Evolutionary conservation across 1,140 invertebrate genomes (phyloP), one percentile per base, ranked within the genome.

Genomic region (Aphis gossypii): DNA sequence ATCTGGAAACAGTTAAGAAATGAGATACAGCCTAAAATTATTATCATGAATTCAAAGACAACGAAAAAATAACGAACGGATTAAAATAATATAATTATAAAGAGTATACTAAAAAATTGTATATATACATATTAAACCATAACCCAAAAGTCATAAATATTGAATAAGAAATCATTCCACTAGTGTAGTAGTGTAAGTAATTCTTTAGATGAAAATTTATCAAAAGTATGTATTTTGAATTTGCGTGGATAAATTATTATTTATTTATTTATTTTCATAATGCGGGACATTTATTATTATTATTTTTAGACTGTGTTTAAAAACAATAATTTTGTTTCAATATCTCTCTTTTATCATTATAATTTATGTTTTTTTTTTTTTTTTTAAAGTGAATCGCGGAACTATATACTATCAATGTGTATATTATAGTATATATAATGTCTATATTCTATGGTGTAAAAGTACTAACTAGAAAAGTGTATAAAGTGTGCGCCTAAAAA

Each of bases 401-500:
- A 11, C 20, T 9, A 14, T 51, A 51, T 51, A n/a, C 30, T 90
- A 56, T 14, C 54, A 41, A 11, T 0, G 35, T 41, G 9, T 90
- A 11, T 38, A 35, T 1, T 35, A 35, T 35, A 35, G 35, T 35
- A 35, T 0, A 1, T 35, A 35, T 2, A 1, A 14, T 35, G 46
- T 87, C 11, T 54, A n/a, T 54, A n/a, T 76, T 5, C 60, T n/a
- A 18, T 54, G 4, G 46, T 51, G 6, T 35, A 35, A 23, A 60
- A 90, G 51, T 60, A 90, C 88, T 38, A 11, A 41, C 54, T 60
- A 90, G 51, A 44, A 60, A 41, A 41, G 23, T 30, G 51, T 20
- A 38, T 90, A 60, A 90, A 90, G 89, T 90, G 38, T 56, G 2
- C 7, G 44, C 68, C 56, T 90, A 44, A 90, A 90, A 44, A 44